Evolutionary conservation across 2,888 invertebrate genomes (phyloP), one percentile per base, ranked within the genome.

Genomic region (Timema cristinae): DNA sequence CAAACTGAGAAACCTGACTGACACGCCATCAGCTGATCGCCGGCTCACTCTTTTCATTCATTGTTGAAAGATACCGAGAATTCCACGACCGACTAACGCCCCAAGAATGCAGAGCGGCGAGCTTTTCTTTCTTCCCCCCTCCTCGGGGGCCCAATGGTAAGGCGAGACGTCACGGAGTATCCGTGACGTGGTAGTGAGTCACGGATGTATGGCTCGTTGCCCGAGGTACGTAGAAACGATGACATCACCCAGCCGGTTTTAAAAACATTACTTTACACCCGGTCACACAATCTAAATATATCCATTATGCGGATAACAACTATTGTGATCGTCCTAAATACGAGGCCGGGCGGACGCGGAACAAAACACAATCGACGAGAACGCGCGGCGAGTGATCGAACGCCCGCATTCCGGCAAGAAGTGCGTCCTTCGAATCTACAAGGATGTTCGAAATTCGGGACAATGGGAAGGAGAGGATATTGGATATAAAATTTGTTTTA

Each of bases 141-240:
- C 47, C 63, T 9, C n/a, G 1, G 32, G 6, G 63, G 7, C 63
- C 63, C 48, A 32, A 32, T 32, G 32, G 32, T 32, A 32, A 32
- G 32, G 32, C 32, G 32, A 32, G 32, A 32, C 32, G 32, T 32
- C 32, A 32, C 32, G 32, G 32, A 32, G 32, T 63, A 48, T 63
- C 63, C 63, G 63, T 63, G 63, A 63, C 63, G 63, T 63, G 32
- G 63, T 48, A 63, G 47, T 63, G 63, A 63, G 63, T 63, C 63
- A 63, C 32, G 32, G 32, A 32, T 32, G 32, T 32, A 4, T 32
- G 32, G 32, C 32, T 32, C 32, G 16, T 32, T 32, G 59, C 63
- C 11, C 63, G 63, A 32, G 11, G 9, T 63, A 63, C 63, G 47
- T 32, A 48, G 63, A 63, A 63, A 59, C 59, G 47, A 32, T 63